Percentiles rank a stretch among this genome's conserved stretches.
These are phyloP conservation scores for Esox niger DNA, from an alignment of 2,113 vertebrate species.

Conservation along the genomic window DNA sequence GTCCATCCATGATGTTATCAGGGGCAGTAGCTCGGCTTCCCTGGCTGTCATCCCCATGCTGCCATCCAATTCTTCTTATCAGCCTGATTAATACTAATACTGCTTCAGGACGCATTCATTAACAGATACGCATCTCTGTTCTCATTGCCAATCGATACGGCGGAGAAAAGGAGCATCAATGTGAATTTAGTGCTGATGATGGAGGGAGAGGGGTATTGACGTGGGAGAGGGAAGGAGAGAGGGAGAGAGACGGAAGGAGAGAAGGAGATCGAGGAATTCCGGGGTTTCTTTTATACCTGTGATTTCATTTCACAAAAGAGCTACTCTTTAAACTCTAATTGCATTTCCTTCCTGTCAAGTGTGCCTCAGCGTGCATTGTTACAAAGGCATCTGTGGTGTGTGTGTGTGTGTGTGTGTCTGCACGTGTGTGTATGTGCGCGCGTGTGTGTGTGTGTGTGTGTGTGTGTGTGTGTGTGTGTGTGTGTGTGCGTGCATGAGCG, in stretches of 20 bases:
- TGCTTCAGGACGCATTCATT: constrained; percentile 99
- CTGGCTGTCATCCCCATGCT: constrained; percentile 35
- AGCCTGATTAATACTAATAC: constrained; percentile 99
- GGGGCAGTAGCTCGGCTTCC: constrained; percentile 63
- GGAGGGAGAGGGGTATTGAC: constrained; percentile 90
- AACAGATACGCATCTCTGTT: constrained; percentile 99
- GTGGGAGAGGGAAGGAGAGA: constrained; percentile 1
- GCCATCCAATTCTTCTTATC: constrained; percentile 99
- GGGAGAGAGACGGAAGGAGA: background rate
- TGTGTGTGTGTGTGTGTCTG: constrained; percentile 32
- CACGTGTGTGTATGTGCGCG: too few relatives aligned
- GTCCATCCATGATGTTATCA: constrained; percentile 98
- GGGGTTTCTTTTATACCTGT: constrained; percentile 68
- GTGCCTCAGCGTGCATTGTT: constrained; percentile 48
- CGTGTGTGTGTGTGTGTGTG: background rate
- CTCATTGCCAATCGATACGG: constrained; percentile 99
- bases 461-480: background rate
- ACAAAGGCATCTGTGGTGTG: constrained; percentile 52
- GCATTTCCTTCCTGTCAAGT: constrained; percentile 71
- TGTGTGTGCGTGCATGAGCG: background rate
- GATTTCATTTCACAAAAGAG: constrained; percentile 65
- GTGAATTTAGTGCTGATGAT: constrained; percentile 99
- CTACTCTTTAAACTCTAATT: constrained; percentile 66
- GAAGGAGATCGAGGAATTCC: constrained; percentile 30
- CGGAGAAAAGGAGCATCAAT: constrained; percentile 99